Evolutionary conservation across 1,140 invertebrate genomes (phyloP).

Genomic region (Subanguina moxae): DNA sequence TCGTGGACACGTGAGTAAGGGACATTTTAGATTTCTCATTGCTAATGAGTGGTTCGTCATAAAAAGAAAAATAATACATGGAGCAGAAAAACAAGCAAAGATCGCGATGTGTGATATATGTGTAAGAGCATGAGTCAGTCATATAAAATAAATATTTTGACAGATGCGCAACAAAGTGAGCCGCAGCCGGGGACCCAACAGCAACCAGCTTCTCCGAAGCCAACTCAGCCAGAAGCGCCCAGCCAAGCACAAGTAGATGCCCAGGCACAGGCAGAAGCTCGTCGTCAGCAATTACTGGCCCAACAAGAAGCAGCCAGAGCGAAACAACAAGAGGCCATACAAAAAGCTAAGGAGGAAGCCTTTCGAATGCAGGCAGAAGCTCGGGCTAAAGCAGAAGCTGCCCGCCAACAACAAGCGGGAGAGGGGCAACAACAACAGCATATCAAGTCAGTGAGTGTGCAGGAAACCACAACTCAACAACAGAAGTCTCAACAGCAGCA

Average conservation of each 20-base stretch:
- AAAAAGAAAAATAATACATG: too few species aligned
- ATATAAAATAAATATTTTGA: background rate
- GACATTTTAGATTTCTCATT: too few species aligned
- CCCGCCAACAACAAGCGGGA: slow-evolving; percentile 14
- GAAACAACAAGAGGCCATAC: slow-evolving; percentile 27
- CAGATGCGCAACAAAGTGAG: background rate
- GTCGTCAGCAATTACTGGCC: background rate
- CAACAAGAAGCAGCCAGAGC: slow-evolving; percentile 1
- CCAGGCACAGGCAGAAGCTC: slow-evolving; percentile 3
- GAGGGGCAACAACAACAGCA: slow-evolving; percentile 20
- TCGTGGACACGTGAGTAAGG: too few species aligned
- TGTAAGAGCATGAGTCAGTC: too few species aligned
- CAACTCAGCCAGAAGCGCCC: background rate
- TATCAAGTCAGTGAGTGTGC: background rate
- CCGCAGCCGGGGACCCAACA: background rate
- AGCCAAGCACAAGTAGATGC: background rate
- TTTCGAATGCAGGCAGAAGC: slow-evolving; percentile 30
- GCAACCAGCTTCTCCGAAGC: background rate
- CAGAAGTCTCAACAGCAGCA: slow-evolving; percentile 11
- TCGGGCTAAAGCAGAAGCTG: slow-evolving; percentile 21
- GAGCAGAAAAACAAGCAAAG: too few species aligned
- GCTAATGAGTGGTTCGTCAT: too few species aligned
- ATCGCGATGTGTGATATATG: too few species aligned
- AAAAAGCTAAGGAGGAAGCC: slow-evolving; percentile 28
- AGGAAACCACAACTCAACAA: slow-evolving; percentile 11